Percentiles rank a stretch among this genome's conserved stretches.
Conservation (phyloP, 2,113 vertebrate species). For the Lepisosteus oculatus region DNA sequence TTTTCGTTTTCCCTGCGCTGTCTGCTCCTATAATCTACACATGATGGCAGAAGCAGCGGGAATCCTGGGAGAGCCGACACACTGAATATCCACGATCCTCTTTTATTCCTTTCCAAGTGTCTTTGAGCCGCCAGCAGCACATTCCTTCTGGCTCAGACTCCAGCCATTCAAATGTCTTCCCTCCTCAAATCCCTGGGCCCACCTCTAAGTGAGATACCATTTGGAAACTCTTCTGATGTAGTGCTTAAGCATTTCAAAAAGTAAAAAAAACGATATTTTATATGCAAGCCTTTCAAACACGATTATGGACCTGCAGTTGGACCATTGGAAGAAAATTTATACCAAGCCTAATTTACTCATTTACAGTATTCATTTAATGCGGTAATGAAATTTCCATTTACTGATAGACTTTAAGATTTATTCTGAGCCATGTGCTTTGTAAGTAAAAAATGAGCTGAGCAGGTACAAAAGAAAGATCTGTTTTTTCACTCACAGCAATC, state of each 20-base stretch:
- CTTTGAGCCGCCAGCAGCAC: constrained; percentile 61
- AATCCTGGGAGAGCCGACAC: constrained; percentile 60
- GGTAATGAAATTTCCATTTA: too few species aligned
- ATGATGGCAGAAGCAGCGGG: constrained; percentile 72
- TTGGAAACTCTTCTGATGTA: constrained; percentile 59
- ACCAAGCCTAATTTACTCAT: too few species aligned
- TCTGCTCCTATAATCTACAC: constrained; percentile 65
- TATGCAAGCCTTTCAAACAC: background rate
- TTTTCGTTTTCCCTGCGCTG: constrained; percentile 26
- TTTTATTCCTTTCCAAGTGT: constrained; percentile 66
- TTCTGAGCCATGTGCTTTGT: too few species aligned
- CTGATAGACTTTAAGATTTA: too few species aligned
- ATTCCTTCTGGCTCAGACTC: constrained; percentile 57
- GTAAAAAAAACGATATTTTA: background rate
- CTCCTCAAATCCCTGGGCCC: constrained; percentile 44
- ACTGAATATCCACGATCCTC: constrained; percentile 59
- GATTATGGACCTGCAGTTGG: too few species aligned
- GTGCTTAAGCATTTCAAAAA: background rate
- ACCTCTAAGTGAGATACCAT: constrained; percentile 69
- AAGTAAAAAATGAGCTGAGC: too few species aligned
- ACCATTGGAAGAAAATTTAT: too few species aligned
- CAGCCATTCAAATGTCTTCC: constrained; percentile 24
- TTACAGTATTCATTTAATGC: too few species aligned
- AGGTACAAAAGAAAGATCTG: too few species aligned
- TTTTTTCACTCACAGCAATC: too few species aligned